Conservation (phyloP, 2,888 invertebrate species). For the Dynastes hyllus region DNA sequence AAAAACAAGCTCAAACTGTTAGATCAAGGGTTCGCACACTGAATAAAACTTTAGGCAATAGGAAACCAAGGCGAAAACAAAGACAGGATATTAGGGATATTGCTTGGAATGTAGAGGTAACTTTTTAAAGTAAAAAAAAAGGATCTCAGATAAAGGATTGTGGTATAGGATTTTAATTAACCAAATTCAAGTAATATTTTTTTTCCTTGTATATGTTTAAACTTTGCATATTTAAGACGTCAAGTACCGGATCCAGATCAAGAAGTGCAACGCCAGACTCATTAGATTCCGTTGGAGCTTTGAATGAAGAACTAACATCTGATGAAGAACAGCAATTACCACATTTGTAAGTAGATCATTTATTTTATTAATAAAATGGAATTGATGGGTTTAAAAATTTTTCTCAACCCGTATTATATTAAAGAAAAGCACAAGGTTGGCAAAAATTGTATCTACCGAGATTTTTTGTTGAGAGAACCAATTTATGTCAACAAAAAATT, state of each 20-base stretch:
- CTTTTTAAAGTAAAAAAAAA: constrained; percentile 60
- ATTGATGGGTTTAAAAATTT: too few relatives aligned
- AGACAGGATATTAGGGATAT: constrained; percentile 86
- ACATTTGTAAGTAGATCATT: constrained; percentile 53
- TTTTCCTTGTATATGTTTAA: too few relatives aligned
- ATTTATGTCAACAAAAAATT: too few relatives aligned
- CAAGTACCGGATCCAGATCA: constrained; percentile 87
- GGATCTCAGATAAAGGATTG: background rate
- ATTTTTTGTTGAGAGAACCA: too few relatives aligned
- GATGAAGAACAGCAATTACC: constrained; percentile 65
- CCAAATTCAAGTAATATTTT: too few relatives aligned
- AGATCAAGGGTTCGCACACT: constrained; percentile 82
- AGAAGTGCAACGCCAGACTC: constrained; percentile 93
- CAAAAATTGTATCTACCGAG: too few relatives aligned
- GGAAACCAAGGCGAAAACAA: constrained; percentile 76
- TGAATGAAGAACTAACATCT: constrained; percentile 66
- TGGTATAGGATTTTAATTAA: constrained; percentile 13
- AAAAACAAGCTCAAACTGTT: constrained; percentile 86
- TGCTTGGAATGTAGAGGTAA: constrained; percentile 86
- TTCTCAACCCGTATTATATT: too few relatives aligned
- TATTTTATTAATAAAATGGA: too few relatives aligned
- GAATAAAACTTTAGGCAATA: constrained; percentile 83
- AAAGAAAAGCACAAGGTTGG: too few relatives aligned
- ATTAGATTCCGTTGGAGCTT: constrained; percentile 79
- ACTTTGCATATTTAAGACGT: constrained; percentile 73